A percentile compares a stretch with the other conserved stretches of the same genome.
Conservation (phyloP, 2,797 vertebrate genomes). For the Xiphophorus birchmanni region DNA sequence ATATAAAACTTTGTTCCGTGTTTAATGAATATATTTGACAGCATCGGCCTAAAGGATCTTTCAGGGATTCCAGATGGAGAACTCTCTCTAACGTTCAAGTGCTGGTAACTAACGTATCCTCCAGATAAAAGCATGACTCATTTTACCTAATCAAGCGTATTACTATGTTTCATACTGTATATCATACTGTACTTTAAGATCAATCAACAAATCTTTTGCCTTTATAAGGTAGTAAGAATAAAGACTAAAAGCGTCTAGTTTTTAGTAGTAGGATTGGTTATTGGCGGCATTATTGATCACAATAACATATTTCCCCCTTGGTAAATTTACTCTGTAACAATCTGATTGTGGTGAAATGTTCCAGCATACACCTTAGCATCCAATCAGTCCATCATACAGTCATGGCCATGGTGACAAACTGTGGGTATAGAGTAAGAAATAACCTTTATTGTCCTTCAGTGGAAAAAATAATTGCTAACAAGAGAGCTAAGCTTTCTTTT, state of each 20-base stretch:
- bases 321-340: not conserved
- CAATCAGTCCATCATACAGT: not conserved
- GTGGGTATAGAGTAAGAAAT: not conserved
- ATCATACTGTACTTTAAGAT: not conserved
- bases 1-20: conserved; percentile 8
- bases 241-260: not conserved
- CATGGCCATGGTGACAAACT: not conserved
- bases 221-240: not conserved
- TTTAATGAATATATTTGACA: conserved; percentile 48
- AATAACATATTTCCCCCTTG: not conserved
- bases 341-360: not conserved
- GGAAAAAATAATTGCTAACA: not conserved
- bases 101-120: conserved; percentile 57
- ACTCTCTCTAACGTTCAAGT: conserved; percentile 34
- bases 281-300: not conserved
- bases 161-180: not conserved
- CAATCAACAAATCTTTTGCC: not conserved
- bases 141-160: conserved; percentile 34
- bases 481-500: not conserved
- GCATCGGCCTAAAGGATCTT: conserved; percentile 72
- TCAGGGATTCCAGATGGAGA: conserved; percentile 67
- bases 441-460: not conserved
- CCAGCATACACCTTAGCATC: not conserved
- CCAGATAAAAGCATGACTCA: conserved; percentile 8
- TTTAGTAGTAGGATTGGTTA: not conserved